These are phyloP conservation scores for Megathymus violae DNA, from an alignment of 1,140 invertebrate genomes.

Conservation along the genomic window DNA sequence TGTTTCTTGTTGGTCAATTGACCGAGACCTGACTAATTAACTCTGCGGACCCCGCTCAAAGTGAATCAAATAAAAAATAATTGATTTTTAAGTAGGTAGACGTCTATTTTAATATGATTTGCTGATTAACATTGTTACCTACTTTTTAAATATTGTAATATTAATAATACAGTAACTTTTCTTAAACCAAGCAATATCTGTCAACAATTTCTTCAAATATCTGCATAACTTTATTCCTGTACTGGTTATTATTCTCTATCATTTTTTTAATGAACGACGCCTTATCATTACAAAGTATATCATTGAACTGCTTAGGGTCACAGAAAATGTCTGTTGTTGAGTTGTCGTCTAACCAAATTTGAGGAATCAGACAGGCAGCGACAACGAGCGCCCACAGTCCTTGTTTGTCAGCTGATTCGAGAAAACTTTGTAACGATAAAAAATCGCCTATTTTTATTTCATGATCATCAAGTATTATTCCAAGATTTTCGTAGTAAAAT, in stretches of 20 bases:
- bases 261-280: slow-evolving; percentile 62
- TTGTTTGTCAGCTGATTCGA: slow-evolving; percentile 67
- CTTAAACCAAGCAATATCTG: slow-evolving; percentile 49
- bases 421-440: slow-evolving; percentile 67
- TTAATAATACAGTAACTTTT: too few relatives aligned
- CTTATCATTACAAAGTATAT: slow-evolving; percentile 65
- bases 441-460: slow-evolving; percentile 63
- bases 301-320: slow-evolving; percentile 56
- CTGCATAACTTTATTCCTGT: slow-evolving; percentile 59
- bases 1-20: too few relatives aligned
- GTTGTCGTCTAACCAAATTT: slow-evolving; percentile 67
- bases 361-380: slow-evolving; percentile 62
- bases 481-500: slow-evolving; percentile 81
- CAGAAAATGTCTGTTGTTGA: slow-evolving; percentile 56
- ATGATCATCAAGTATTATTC: slow-evolving; percentile 61
- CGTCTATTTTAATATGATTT: too few relatives aligned
- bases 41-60: too few relatives aligned
- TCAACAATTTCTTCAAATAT: slow-evolving; percentile 71
- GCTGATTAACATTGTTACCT: too few relatives aligned
- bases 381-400: slow-evolving; percentile 63
- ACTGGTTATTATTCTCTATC: slow-evolving; percentile 55
- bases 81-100: too few relatives aligned
- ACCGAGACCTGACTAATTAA: too few relatives aligned
- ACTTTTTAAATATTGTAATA: too few relatives aligned
- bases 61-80: too few relatives aligned